Evolutionary conservation across 2,888 invertebrate genomes (phyloP).

Genomic region (Ramazzottius varieornatus): DNA sequence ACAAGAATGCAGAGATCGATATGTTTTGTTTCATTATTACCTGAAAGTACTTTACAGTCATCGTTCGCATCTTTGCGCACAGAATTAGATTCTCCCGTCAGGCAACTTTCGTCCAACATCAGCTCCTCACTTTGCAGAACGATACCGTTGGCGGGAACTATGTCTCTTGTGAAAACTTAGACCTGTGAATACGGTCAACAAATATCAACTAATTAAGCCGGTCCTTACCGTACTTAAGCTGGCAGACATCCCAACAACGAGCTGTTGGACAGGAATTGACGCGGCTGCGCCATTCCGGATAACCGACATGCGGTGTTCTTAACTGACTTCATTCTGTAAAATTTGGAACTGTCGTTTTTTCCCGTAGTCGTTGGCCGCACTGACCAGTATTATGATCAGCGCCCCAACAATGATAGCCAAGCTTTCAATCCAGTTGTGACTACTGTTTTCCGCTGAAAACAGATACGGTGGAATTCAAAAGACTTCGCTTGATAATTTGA

Average conservation of each 20-base stretch:
- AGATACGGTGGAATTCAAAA: conserved; percentile 5
- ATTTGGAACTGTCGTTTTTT: conserved; percentile 22
- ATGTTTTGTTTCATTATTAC: no score
- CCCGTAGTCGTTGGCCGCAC: conserved; percentile 30
- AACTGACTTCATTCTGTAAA: conserved; percentile 11
- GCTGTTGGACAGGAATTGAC: background rate
- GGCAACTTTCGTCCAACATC: conserved; percentile 9
- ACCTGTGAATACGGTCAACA: no score
- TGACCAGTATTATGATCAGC: conserved; percentile 29
- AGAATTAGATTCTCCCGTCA: conserved; percentile 25
- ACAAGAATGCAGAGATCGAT: no score
- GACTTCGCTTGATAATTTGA: background rate
- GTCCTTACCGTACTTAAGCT: background rate
- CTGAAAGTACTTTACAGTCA: conserved; percentile 17
- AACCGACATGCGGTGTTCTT: background rate
- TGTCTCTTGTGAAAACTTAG: background rate
- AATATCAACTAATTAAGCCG: no score
- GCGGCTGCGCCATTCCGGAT: background rate
- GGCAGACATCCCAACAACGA: background rate
- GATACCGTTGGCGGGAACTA: background rate
- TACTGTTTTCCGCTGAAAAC: conserved; percentile 39
- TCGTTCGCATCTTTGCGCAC: conserved; percentile 16
- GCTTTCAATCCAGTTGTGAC: conserved; percentile 98
- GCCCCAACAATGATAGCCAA: conserved; percentile 85
- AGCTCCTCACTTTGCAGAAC: conserved; percentile 18